phyloP scores from a whole-genome alignment of 2,113 vertebrate genomes.

The Melanerpes formicivorus region DNA sequence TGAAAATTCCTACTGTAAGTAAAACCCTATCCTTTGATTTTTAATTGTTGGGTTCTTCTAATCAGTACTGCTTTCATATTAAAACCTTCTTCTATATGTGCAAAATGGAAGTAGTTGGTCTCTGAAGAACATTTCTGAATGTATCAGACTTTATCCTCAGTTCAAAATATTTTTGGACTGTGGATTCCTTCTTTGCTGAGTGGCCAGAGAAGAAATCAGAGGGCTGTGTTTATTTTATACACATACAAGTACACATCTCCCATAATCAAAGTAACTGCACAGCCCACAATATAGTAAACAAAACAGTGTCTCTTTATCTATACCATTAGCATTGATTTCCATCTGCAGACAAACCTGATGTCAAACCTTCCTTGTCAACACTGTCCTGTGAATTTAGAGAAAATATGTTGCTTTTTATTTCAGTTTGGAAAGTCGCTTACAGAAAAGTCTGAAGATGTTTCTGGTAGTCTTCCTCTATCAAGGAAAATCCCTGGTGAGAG shows the following conservation, averaged over 20 bases:
- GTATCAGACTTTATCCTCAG: not conserved
- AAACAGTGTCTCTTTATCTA: not conserved
- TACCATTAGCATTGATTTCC: not conserved
- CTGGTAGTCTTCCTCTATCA: conserved; percentile 54
- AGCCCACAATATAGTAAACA: not conserved
- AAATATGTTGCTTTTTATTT: conserved; percentile 2
- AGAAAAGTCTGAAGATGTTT: conserved; percentile 12
- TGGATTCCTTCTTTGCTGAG: not conserved
- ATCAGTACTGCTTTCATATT: not conserved
- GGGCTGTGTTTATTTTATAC: not conserved
- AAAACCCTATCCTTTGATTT: not conserved
- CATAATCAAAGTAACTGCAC: not conserved
- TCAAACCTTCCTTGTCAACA: not conserved
- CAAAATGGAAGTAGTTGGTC: not conserved
- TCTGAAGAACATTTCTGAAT: not conserved
- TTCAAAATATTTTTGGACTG: not conserved
- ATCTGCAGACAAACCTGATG: not conserved
- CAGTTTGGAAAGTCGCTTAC: conserved; percentile 48
- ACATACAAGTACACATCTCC: not conserved
- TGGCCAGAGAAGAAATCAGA: not conserved
- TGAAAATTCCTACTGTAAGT: conserved; percentile 58
- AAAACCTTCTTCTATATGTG: not conserved
- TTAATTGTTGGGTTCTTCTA: not conserved
- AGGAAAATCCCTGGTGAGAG: conserved; percentile 73
- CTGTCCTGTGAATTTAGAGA: not conserved